Conservation (phyloP, 1,140 invertebrate genomes). For the Atta texana region DNA sequence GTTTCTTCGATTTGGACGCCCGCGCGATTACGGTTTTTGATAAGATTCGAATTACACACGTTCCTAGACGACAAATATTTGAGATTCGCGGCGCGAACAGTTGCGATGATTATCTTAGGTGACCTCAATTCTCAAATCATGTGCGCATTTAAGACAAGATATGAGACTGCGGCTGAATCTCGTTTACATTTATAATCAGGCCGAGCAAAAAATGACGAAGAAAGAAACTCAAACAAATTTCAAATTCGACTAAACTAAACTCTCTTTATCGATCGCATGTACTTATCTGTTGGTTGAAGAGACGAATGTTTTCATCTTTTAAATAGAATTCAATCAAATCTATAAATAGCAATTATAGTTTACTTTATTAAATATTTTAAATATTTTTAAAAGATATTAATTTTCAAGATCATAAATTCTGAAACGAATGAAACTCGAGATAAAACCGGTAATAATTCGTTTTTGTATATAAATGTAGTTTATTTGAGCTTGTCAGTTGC, state of each 20-base stretch:
- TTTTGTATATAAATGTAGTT: background rate
- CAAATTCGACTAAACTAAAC: background rate
- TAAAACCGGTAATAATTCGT: background rate
- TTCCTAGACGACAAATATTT: conserved; percentile 35
- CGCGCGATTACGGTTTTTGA: conserved; percentile 5
- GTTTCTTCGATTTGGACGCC: background rate
- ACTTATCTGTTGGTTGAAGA: background rate
- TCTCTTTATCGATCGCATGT: background rate
- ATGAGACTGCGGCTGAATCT: background rate
- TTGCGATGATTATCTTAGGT: background rate
- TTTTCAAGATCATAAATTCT: background rate
- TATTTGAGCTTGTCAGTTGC: background rate
- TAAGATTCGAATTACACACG: conserved; percentile 18
- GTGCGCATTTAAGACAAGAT: background rate
- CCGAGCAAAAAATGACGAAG: background rate
- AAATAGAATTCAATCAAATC: background rate
- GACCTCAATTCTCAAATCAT: background rate
- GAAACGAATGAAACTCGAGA: background rate
- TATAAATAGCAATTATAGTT: conserved; percentile 7
- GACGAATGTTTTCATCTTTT: background rate
- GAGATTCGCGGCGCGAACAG: background rate
- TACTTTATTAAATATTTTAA: background rate
- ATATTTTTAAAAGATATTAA: background rate
- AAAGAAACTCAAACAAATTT: background rate
- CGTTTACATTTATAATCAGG: background rate